Evolutionary conservation across 2,888 invertebrate species (phyloP).

Genomic region (Dasysyrphus albostriatus): DNA sequence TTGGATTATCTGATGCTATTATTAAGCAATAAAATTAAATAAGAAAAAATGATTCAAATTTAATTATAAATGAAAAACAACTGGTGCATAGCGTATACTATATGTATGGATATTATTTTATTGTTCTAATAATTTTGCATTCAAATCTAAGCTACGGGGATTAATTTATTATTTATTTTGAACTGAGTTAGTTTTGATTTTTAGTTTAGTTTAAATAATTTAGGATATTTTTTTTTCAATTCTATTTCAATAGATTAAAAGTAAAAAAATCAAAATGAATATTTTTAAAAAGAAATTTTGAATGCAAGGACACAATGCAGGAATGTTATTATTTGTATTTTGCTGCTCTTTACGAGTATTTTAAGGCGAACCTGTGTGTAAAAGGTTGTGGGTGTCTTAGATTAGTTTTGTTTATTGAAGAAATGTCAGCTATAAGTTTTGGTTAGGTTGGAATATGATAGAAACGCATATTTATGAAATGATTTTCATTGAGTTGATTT

Average conservation of each 20-base stretch:
- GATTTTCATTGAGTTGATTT: not conserved
- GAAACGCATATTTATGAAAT: not conserved
- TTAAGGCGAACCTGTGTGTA: conserved; percentile 27
- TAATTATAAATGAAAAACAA: not conserved
- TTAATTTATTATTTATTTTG: not conserved
- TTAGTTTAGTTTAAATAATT: not conserved
- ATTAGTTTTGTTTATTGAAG: not conserved
- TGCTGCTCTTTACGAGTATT: not conserved
- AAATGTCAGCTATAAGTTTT: not conserved
- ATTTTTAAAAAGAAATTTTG: conserved; percentile 21
- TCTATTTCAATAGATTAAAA: conserved; percentile 26
- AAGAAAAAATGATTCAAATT: conserved; percentile 21
- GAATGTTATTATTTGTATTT: not conserved
- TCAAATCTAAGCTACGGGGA: conserved; percentile 26
- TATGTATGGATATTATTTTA: not conserved
- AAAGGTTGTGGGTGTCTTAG: conserved; percentile 18
- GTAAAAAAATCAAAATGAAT: conserved; percentile 25
- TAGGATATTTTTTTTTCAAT: conserved; percentile 5
- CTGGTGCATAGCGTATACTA: too few relatives aligned
- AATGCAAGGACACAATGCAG: conserved; percentile 53
- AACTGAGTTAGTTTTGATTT: too few relatives aligned
- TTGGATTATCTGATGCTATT: conserved; percentile 82
- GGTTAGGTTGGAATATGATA: not conserved
- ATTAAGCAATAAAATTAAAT: conserved; percentile 25
- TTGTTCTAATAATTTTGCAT: conserved; percentile 26